phyloP scores from a whole-genome alignment of 64 coral and sea anemone species.

The Montipora efflorescens region DNA sequence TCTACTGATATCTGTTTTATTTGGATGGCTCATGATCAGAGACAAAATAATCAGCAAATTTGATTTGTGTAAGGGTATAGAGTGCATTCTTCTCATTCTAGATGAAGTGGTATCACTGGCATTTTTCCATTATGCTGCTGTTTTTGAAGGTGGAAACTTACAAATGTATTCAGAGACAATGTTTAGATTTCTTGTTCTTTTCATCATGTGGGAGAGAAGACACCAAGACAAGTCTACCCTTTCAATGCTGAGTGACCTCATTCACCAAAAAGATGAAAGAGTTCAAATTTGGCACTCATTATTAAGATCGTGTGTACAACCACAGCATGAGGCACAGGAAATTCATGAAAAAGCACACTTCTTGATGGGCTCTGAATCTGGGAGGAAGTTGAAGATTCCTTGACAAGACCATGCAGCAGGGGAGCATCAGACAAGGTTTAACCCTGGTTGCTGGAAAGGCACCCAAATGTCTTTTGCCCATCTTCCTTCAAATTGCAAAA shows the following conservation, averaged over 20 bases:
- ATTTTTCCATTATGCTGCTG: background rate
- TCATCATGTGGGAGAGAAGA: conserved; percentile 37
- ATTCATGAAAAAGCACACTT: conserved; percentile 1
- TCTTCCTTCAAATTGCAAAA: no score
- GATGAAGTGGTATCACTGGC: conserved; percentile 43
- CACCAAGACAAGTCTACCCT: conserved; percentile 60
- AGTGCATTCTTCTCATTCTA: conserved; percentile 41
- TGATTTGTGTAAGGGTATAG: conserved; percentile 58
- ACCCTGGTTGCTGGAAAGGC: conserved; percentile 25
- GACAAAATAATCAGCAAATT: conserved; percentile 39
- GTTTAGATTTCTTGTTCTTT: conserved; percentile 34
- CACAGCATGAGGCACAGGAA: background rate
- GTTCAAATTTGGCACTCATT: conserved; percentile 7
- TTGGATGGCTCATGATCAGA: conserved; percentile 58
- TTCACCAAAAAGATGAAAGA: background rate
- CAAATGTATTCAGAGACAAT: background rate
- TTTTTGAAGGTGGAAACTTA: conserved; percentile 21
- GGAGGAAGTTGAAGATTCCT: background rate
- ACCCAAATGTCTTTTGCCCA: background rate
- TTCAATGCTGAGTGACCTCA: conserved; percentile 55
- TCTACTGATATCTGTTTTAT: background rate
- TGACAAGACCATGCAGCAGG: background rate
- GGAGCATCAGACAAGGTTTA: background rate
- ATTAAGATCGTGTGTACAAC: background rate
- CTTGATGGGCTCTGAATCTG: background rate